Evolutionary conservation across 2,113 vertebrate genomes (phyloP).

Genomic region (Piaya cayana): DNA sequence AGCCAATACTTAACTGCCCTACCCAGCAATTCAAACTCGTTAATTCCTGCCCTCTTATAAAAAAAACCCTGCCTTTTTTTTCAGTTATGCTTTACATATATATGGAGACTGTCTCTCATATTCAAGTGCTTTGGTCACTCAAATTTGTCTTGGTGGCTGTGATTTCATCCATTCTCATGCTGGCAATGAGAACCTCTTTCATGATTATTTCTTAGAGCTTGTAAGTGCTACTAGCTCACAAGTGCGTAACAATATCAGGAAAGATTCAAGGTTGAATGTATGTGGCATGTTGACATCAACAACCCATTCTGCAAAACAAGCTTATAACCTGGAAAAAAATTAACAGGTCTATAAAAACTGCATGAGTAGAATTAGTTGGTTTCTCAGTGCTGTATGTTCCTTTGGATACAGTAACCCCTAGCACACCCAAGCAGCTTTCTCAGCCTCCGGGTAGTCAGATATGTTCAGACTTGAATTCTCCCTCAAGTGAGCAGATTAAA

Average conservation of each 20-base stretch:
- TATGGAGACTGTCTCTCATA: not conserved
- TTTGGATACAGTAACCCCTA: not conserved
- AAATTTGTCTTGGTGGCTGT: not conserved
- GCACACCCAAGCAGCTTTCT: not conserved
- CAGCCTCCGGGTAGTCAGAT: not conserved
- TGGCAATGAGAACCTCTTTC: not conserved
- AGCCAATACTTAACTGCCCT: not conserved
- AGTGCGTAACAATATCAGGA: not conserved
- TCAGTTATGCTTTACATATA: not conserved
- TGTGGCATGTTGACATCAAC: not conserved
- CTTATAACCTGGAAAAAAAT: not conserved
- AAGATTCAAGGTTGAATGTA: not conserved
- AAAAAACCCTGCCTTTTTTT: not conserved
- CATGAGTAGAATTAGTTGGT: not conserved
- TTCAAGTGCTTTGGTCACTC: not conserved
- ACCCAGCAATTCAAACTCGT: not conserved
- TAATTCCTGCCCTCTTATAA: not conserved
- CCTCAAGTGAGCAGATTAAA: not conserved
- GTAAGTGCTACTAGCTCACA: not conserved
- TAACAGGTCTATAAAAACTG: not conserved
- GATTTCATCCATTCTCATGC: not conserved
- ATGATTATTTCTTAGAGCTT: not conserved
- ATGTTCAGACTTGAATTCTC: not conserved
- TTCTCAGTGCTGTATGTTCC: not conserved
- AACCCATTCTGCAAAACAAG: not conserved